These are phyloP conservation scores for Galaxias olidus DNA, from an alignment of 2,797 vertebrate genomes.

Conservation along the genomic window DNA sequence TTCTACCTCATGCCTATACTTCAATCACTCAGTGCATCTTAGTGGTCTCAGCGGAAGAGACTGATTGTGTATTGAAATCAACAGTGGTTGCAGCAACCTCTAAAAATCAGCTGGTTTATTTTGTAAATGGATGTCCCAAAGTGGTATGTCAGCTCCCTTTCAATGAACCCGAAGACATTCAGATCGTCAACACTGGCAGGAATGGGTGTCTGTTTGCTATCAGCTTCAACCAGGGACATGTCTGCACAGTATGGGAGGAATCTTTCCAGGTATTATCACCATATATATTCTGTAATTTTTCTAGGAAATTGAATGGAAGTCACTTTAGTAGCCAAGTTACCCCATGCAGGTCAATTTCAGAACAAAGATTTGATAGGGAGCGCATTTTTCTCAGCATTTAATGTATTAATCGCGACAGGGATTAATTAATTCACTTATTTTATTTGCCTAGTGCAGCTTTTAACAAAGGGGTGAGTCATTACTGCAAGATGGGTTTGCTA, in stretches of 20 bases:
- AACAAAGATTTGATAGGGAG: too few relatives aligned
- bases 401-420: too few relatives aligned
- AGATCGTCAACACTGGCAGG: conserved; percentile 69
- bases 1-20: conserved; percentile 85
- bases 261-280: conserved; percentile 78
- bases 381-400: too few relatives aligned
- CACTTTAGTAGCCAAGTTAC: too few relatives aligned
- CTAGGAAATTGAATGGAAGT: too few relatives aligned
- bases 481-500: not conserved
- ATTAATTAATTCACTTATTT: too few relatives aligned
- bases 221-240: conserved; percentile 57
- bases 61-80: conserved; percentile 59
- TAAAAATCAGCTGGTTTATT: conserved; percentile 83
- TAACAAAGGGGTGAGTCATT: too few relatives aligned
- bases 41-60: conserved; percentile 64
- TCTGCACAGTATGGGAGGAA: conserved; percentile 83
- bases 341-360: too few relatives aligned
- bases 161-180: conserved; percentile 74
- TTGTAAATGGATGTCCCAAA: conserved; percentile 81
- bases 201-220: conserved; percentile 45
- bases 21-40: conserved; percentile 73
- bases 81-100: conserved; percentile 77
- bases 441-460: too few relatives aligned
- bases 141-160: conserved; percentile 84
- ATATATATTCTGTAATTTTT: too few relatives aligned